Percentiles rank a stretch among this genome's conserved stretches.
Evolutionary conservation across 2,888 invertebrate genomes (phyloP).

Genomic region (Branchellion lobata): DNA sequence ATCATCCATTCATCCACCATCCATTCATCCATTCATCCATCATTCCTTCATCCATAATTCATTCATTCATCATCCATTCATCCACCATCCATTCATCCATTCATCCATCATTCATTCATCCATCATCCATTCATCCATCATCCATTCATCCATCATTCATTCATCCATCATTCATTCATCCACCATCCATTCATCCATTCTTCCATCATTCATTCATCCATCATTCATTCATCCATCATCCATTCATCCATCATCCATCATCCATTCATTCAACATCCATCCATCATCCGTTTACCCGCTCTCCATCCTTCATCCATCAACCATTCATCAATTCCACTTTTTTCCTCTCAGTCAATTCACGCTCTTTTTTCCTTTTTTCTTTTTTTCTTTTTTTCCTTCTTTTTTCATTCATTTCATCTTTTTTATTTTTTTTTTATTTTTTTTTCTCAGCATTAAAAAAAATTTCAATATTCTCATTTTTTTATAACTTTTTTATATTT

Average conservation of each 20-base stretch:
- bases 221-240: not conserved
- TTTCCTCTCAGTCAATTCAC: not conserved
- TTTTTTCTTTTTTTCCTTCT: not conserved
- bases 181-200: too few species aligned
- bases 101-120: not conserved
- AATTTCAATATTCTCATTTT: too few species aligned
- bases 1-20: not conserved
- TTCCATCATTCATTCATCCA: not conserved
- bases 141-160: constrained; percentile 1
- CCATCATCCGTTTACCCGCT: not conserved
- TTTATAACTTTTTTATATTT: too few species aligned
- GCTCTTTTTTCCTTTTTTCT: not conserved
- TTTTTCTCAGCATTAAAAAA: too few species aligned
- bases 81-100: not conserved
- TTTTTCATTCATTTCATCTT: constrained; percentile 7
- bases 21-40: not conserved
- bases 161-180: not conserved
- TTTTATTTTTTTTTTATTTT: too few species aligned
- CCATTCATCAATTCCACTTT: not conserved
- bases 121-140: not conserved
- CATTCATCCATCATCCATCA: constrained; percentile 2
- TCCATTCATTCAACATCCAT: not conserved
- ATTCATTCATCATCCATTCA: not conserved
- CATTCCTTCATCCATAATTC: not conserved
- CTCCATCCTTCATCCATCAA: not conserved